Base-by-base conservation (phyloP, 2,113 vertebrate genomes). In the Mormyrus iriodes region DNA sequence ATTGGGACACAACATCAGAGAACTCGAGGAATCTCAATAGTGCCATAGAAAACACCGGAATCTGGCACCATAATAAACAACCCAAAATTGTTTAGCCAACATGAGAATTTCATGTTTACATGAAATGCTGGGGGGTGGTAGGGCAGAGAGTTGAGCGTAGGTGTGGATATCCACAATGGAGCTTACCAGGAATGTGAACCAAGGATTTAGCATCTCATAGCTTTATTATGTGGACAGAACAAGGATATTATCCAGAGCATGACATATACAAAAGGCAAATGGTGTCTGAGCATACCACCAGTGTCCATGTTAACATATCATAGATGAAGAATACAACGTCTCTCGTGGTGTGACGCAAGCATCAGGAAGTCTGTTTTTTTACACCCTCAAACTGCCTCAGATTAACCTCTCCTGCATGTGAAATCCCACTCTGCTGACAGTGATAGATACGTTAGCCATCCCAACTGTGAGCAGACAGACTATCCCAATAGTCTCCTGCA, bases 401-500 rank as follows among this genome's bases (percentile, higher is more conserved):
- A 88, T 87, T 87, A 89, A 89, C 89, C 90, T 58, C 79, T 90
- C 89, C 73, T 31, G 86, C 51, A 49, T 85, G 90, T 88, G 86
- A 73, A 46, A 89, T 86, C 89, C 90, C 89, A 83, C 90, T 90
- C 85, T 58, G 88, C 86, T 91, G 91, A 91, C 91, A 93, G 87
- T 92, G 92, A 93, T 90, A 88, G 91, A 93, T 92, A 88, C 65
- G 88, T 79, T 90, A 48, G 44, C 82, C 82, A 48, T 84, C 39
- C 82, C 44, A 48, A 21, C 44, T 48, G 24, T 24, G 42, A 84
- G 44, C 4, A 48, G 44, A 48, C 39, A 84, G 84, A 52, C 90
- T 90, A 49, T 90, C 76, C 79, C 55, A 86, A 76, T 82, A 84
- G 82, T 90, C 88, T 89, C 88, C 83, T 90, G 85, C 87, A 85